Base-by-base conservation (phyloP, 2,888 invertebrate genomes). In the Drosophila meridionalis region DNA sequence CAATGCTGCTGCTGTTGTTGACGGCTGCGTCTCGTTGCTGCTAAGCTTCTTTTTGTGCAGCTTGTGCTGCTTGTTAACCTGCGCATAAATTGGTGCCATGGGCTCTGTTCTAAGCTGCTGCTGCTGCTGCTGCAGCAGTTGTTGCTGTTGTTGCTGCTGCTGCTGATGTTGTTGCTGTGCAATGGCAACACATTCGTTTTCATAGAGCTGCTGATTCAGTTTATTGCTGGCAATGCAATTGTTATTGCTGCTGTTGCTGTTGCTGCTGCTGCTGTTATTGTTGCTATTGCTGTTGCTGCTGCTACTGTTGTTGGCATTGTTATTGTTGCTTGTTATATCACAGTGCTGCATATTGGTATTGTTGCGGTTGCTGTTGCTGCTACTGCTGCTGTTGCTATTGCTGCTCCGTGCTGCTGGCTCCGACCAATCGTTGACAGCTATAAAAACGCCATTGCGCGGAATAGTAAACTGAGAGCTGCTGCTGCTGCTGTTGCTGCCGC, bases 371-470 rank as follows among this genome's bases (percentile, higher is more conserved):
- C 68, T 72, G 72, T 60, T 74, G 72, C 63, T 61, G 70, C 53
- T 56, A 64, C 32, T 32, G 69, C 55, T 76, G 73, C 38, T 67
- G 65, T 67, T 75, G 74, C 63, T 73, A 73, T 68, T 60, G 71
- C 59, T 68, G 65, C n/a, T 57, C 66, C 55, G 62, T 14, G 53
- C 70, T 68, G 72, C 58, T 8, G 86, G 82, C 76, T 87, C 88
- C n/a, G 87, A 76, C 95, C 95, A 95, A 82, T 95, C 95, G n/a
- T 95, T 95, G 2, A 95, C 95, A 1, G 95, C 95, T 76, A 95
- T 95, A 93, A 95, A 94, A 12, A 95, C 95, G 34, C 95, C 95
- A 57, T 94, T 94, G 12, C 93, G 90, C 52, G 91, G 92, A 76
- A 93, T 89, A 68, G 91, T 92, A 65, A 91, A 91, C 67, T 91